Evolutionary conservation across 1,140 invertebrate genomes (phyloP), one percentile per base, ranked within the genome.

Genomic region (Drosophila suzukii): DNA sequence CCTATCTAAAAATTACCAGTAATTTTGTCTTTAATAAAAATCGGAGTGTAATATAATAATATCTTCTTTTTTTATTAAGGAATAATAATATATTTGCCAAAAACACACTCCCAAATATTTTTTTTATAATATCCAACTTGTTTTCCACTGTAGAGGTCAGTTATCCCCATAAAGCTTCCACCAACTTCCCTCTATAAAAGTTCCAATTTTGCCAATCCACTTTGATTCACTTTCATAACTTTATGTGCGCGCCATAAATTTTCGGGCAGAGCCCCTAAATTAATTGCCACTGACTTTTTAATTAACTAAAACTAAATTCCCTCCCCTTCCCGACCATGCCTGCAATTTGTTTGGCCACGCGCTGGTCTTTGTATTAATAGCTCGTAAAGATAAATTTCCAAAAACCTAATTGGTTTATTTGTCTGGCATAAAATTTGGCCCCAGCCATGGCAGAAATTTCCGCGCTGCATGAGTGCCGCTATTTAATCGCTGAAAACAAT

Each of bases 201-300:
- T 27, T 43, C 36, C 44, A 56, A 50, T 63, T 59, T 44, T 6
- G 46, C 53, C 53, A 58, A 60, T 55, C 36, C 67, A 79, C 44
- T 74, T 57, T 49, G 43, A 71, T 71, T 71, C 67, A 49, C 44
- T 72, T 72, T 72, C 68, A 72, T 72, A 72, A 72, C 68, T 71
- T 71, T 71, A 63, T 74, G 71, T 39, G 59, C 44, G 54, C 65
- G 59, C 59, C 66, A 88, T 86, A 72, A 86, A 79, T 86, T 82
- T 57, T 59, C 51, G 30, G 49, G 50, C 38, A 53, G 17, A 57
- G 51, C 59, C 56, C 50, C 50, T n/a, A 77, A 79, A 86, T 86
- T 79, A 86, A 88, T 86, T 88, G 71, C 83, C 83, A 79, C 75
- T 88, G 82, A 78, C 46, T 86, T 86, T 85, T 86, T 86, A 86